Base-by-base conservation (phyloP, 2,113 vertebrate genomes). In the Lepus europaeus region DNA sequence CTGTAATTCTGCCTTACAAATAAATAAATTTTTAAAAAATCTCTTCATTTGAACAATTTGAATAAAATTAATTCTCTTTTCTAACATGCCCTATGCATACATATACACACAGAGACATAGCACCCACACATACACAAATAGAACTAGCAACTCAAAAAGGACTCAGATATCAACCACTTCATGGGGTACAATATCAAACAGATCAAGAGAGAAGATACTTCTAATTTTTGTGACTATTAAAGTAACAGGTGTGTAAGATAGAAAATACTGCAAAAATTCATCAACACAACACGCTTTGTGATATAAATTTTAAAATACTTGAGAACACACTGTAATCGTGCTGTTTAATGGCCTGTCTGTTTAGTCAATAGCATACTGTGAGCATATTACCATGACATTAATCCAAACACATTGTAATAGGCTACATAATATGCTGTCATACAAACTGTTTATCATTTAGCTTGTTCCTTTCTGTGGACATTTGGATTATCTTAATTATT, bases 281-380 rank as follows among this genome's bases (percentile, higher is more conserved):
- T 23, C 29, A 83, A 92, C 0, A 79, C 27, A 49, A 5, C 19
- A 59, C 25, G 61, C 16, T 92, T 70, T 56, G 1, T 53, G 69
- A 92, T 63, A 79, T 72, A 89, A 82, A 95, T 56, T 86, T 89
- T 81, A 20, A 89, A 90, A 76, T 76, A 77, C 49, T 88, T 90
- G 78, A 89, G 74, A 93, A 53, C 0, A 89, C 90, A 95, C 64
- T 90, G 12, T 78, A 69, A 25, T 29, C 25, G 56, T 10, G 22
- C 22, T 59, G 13, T 80, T 82, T 56, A 70, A 53, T 16, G 29
- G 45, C 25, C 9, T 51, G 1, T 77, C 31, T 72, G 8, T n/a
- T 72, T 36, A 27, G 20, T 77, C 77, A 78, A 53, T 16, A 83
- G 23, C 12, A 86, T 68, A 77, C 27, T 81, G 53, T 49, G 12